These are phyloP conservation scores for Macquaria australasica DNA, from an alignment of 2,113 vertebrate species.

Conservation along the genomic window DNA sequence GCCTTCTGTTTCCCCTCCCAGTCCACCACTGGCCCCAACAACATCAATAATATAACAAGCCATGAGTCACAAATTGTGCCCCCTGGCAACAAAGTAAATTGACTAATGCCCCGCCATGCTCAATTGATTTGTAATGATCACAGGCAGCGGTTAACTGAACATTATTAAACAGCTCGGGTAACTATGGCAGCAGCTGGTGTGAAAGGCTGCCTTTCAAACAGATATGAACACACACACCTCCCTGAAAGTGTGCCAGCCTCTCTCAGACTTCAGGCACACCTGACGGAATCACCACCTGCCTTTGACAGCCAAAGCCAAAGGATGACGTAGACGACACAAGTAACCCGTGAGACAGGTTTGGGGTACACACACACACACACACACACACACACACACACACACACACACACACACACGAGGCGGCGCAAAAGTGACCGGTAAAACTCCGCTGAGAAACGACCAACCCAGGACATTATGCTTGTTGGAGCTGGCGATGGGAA, in stretches of 20 bases:
- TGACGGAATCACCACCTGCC: slow-evolving; percentile 70
- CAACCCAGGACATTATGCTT: neutral
- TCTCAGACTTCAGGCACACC: slow-evolving; percentile 66
- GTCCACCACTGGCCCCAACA: neutral
- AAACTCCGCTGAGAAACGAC: neutral
- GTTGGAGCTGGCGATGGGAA: neutral
- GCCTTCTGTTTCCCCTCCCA: neutral
- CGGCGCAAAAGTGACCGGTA: slow-evolving; percentile 11
- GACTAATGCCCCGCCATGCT: slow-evolving; percentile 34
- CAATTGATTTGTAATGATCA: slow-evolving; percentile 54
- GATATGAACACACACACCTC: slow-evolving; percentile 1
- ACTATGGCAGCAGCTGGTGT: slow-evolving; percentile 60
- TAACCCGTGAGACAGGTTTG: slow-evolving; percentile 58
- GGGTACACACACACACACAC: neutral
- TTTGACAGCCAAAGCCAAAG: slow-evolving; percentile 58
- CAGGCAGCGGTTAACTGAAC: slow-evolving; percentile 44
- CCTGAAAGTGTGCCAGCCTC: slow-evolving; percentile 27
- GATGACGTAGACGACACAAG: slow-evolving; percentile 32
- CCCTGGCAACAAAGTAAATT: slow-evolving; percentile 42
- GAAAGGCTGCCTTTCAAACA: slow-evolving; percentile 35
- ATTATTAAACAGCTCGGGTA: slow-evolving; percentile 36
- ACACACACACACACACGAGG: neutral
- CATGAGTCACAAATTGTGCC: slow-evolving; percentile 26
- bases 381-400: neutral
- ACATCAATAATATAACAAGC: slow-evolving; percentile 57